Percentiles rank a stretch among this genome's conserved stretches.
Conservation (phyloP, 2,888 invertebrate species). For the Microctonus brassicae region DNA sequence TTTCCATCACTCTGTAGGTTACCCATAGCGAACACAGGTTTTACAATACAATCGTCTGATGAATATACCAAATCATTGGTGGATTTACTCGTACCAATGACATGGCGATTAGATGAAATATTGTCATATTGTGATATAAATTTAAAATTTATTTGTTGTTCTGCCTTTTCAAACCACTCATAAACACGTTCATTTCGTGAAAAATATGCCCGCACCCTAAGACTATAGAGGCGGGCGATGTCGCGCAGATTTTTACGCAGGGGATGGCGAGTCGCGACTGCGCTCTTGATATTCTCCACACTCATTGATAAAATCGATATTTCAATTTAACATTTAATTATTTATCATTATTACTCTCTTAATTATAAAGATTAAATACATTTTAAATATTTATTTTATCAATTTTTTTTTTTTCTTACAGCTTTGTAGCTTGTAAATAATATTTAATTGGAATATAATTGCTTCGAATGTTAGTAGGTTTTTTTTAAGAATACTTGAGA, state of each 20-base stretch:
- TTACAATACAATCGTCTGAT: slow-evolving; percentile 3
- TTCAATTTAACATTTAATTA: neutral
- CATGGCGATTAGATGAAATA: neutral
- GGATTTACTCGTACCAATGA: neutral
- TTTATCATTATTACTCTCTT: neutral
- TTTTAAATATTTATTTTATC: too few relatives aligned
- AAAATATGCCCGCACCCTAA: slow-evolving; percentile 46
- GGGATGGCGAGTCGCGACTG: slow-evolving; percentile 50
- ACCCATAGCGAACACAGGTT: slow-evolving; percentile 57
- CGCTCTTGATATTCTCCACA: slow-evolving; percentile 47
- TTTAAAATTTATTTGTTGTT: neutral
- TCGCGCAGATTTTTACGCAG: slow-evolving; percentile 54
- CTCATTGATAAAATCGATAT: slow-evolving; percentile 31
- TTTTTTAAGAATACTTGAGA: too few relatives aligned
- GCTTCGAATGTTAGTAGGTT: too few relatives aligned
- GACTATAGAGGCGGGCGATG: slow-evolving; percentile 50
- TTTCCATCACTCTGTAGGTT: slow-evolving; percentile 66
- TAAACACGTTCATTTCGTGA: slow-evolving; percentile 12
- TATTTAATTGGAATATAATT: too few relatives aligned
- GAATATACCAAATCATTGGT: slow-evolving; percentile 8
- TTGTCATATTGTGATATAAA: neutral
- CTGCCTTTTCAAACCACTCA: neutral
- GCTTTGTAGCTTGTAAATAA: neutral
- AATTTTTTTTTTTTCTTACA: neutral
- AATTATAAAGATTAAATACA: neutral